Evolutionary conservation across 1,140 invertebrate species (phyloP).

Genomic region (Druon quercuslanigerum): DNA sequence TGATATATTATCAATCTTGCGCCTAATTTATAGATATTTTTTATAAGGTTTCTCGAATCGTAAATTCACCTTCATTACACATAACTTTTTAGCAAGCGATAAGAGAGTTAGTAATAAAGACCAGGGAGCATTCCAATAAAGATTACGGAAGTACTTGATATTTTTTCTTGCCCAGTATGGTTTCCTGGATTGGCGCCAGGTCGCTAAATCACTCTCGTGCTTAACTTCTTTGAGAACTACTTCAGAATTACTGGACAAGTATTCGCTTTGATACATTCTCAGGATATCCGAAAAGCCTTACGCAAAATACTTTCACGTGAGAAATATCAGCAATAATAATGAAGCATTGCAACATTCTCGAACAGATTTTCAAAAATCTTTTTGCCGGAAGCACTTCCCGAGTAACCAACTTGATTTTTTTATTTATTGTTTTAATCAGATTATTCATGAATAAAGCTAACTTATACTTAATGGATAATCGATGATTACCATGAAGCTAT

Average conservation of each 20-base stretch:
- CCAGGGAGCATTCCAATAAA: slow-evolving; percentile 27
- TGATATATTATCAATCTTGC: no score
- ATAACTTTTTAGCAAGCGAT: slow-evolving; percentile 17
- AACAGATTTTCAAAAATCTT: background rate
- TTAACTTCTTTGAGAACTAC: slow-evolving; percentile 16
- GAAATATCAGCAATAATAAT: slow-evolving; percentile 17
- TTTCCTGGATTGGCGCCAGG: slow-evolving; percentile 26
- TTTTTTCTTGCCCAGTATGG: slow-evolving; percentile 23
- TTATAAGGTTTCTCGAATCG: no score
- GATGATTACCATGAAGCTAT: no score
- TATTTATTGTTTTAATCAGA: no score
- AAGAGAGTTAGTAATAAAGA: slow-evolving; percentile 19
- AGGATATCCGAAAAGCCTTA: background rate
- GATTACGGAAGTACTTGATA: slow-evolving; percentile 23
- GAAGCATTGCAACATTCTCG: background rate
- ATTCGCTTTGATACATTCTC: slow-evolving; percentile 15
- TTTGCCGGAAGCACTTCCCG: no score
- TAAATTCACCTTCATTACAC: background rate
- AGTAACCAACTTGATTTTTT: no score
- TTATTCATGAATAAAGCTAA: no score
- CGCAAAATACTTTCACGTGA: slow-evolving; percentile 18
- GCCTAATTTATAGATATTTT: no score
- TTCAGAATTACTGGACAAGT: slow-evolving; percentile 5
- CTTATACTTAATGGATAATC: no score
- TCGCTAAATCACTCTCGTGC: slow-evolving; percentile 21